Percentiles rank a stretch among this genome's conserved stretches.
phyloP scores from a whole-genome alignment of 2,113 vertebrate species.

The Brachionichthys hirsutus region DNA sequence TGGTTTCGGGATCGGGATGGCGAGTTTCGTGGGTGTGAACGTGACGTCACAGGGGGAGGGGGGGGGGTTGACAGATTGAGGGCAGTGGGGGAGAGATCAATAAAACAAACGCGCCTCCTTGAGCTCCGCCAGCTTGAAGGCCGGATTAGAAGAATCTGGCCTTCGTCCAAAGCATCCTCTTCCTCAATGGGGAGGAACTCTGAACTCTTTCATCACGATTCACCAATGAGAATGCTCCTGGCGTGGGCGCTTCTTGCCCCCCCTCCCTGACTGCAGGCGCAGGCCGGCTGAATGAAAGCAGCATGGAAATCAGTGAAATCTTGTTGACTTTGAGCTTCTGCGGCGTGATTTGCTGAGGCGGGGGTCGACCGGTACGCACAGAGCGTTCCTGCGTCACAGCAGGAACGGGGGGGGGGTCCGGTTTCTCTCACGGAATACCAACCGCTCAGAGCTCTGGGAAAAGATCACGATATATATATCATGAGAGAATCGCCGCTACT shows the following conservation, averaged over 20 bases:
- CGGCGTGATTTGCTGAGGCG: not conserved
- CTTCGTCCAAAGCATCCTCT: conserved; percentile 29
- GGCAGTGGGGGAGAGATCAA: conserved; percentile 61
- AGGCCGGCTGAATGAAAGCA: too few relatives aligned
- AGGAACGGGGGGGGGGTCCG: conserved; percentile 52
- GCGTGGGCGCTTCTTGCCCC: too few relatives aligned
- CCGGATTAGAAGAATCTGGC: conserved; percentile 42
- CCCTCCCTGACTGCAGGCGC: too few relatives aligned
- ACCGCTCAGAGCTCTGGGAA: conserved; percentile 68
- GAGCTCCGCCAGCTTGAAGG: conserved; percentile 43
- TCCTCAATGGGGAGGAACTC: conserved; percentile 38
- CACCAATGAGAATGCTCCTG: too few relatives aligned
- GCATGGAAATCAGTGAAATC: too few relatives aligned
- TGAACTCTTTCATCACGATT: too few relatives aligned
- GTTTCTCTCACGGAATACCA: conserved; percentile 73
- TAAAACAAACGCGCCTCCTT: conserved; percentile 35
- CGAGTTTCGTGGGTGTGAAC: too few relatives aligned
- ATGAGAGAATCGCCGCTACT: too few relatives aligned
- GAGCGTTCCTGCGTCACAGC: conserved; percentile 36
- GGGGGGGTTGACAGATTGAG: conserved; percentile 66
- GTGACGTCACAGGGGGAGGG: too few relatives aligned
- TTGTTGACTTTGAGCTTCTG: too few relatives aligned
- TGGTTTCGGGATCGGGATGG: too few relatives aligned
- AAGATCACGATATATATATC: conserved; percentile 70
- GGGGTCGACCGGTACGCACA: conserved; percentile 48